Evolutionary conservation across 2,888 invertebrate species (phyloP).

Genomic region (Callyntrura sp.): DNA sequence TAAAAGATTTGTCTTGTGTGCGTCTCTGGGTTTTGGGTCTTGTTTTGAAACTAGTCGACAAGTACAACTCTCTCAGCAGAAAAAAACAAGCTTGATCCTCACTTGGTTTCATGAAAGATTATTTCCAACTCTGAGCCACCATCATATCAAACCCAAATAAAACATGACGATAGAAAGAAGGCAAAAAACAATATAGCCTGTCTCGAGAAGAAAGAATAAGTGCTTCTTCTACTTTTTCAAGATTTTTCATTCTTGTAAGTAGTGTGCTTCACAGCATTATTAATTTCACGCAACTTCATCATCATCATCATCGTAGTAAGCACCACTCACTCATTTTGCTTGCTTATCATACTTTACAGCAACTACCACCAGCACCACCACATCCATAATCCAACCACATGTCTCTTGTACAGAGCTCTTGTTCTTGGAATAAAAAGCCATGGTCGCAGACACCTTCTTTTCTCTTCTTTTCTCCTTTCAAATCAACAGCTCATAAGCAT

Average conservation of each 20-base stretch:
- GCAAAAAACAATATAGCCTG: not conserved
- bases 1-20: slow-evolving; percentile 34
- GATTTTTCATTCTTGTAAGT: slow-evolving; percentile 28
- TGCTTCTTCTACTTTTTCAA: slow-evolving; percentile 29
- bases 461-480: slow-evolving; percentile 27
- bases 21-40: not conserved
- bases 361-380: not conserved
- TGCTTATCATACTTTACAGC: not conserved
- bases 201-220: slow-evolving; percentile 9
- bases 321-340: slow-evolving; percentile 18
- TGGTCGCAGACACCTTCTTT: slow-evolving; percentile 29
- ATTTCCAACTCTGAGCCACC: slow-evolving; percentile 44
- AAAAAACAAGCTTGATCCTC: slow-evolving; percentile 22
- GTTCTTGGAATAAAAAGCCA: not conserved
- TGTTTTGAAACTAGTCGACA: slow-evolving; percentile 30
- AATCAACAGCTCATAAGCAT: slow-evolving; percentile 40
- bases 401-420: slow-evolving; percentile 11
- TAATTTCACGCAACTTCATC: slow-evolving; percentile 28
- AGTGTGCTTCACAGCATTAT: slow-evolving; percentile 19
- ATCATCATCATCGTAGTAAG: not conserved
- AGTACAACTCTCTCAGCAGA: not conserved
- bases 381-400: not conserved
- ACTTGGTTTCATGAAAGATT: slow-evolving; percentile 39
- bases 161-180: not conserved
- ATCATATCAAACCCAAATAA: not conserved